Percentiles rank a stretch among this genome's conserved stretches.
phyloP scores from a whole-genome alignment of 2,113 vertebrate genomes.

The Symphodus melops region DNA sequence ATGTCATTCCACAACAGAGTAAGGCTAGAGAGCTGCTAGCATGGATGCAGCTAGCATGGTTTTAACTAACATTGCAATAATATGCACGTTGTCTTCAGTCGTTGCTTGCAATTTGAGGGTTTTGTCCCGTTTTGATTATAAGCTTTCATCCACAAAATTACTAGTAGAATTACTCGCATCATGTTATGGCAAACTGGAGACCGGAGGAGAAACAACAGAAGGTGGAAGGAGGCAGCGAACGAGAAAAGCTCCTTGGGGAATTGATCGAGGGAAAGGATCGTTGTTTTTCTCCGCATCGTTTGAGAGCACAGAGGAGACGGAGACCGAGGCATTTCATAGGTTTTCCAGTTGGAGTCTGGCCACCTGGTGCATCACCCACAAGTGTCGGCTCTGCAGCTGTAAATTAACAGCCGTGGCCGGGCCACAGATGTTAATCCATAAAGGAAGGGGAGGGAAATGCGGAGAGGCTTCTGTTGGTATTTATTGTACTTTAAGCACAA shows the following conservation, averaged over 20 bases:
- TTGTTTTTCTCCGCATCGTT: constrained; percentile 3
- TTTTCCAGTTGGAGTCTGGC: constrained; percentile 46
- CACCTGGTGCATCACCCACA: constrained; percentile 50
- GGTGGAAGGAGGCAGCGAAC: constrained; percentile 17
- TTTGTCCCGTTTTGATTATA: neutral
- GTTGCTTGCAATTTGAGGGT: neutral
- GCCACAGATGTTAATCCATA: constrained; percentile 41
- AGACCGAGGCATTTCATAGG: constrained; percentile 32
- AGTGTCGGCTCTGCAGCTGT: constrained; percentile 17
- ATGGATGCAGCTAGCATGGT: neutral
- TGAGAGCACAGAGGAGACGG: constrained; percentile 10
- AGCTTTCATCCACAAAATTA: neutral
- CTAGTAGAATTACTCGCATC: neutral
- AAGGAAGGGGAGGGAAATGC: neutral
- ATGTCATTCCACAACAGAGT: too few relatives aligned
- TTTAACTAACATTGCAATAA: neutral
- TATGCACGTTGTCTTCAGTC: too few relatives aligned
- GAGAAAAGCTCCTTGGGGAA: constrained; percentile 10
- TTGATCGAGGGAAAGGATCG: neutral
- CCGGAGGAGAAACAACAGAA: neutral
- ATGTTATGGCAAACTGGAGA: too few relatives aligned
- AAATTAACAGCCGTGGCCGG: constrained; percentile 28
- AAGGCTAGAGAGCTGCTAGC: too few relatives aligned
- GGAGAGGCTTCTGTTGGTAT: neutral
- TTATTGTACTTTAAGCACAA: neutral